Evolutionary conservation across 2,888 invertebrate species (phyloP).

Genomic region (Ectemnius cavifrons): DNA sequence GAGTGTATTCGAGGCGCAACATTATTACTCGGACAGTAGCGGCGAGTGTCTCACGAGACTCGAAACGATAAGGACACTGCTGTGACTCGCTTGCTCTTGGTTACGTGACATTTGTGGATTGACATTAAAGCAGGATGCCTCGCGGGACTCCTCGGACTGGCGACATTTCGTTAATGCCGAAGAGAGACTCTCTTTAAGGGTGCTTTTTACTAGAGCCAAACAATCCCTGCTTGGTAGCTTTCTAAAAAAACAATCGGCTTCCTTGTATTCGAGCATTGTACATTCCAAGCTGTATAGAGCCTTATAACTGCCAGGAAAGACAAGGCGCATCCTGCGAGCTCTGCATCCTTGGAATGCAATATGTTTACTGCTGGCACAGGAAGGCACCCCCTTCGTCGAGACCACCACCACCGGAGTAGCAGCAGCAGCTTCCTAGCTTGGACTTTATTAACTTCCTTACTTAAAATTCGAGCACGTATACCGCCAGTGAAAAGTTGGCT

Average conservation of each 20-base stretch:
- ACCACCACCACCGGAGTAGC: not conserved
- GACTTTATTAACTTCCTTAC: slow-evolving; percentile 10
- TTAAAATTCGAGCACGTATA: slow-evolving; percentile 10
- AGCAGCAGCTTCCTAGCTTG: not conserved
- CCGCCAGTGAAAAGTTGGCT: slow-evolving; percentile 3
- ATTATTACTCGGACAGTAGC: slow-evolving; percentile 43
- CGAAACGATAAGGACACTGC: slow-evolving; percentile 57
- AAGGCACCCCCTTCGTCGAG: not conserved
- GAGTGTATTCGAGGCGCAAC: slow-evolving; percentile 54
- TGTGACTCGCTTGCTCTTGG: slow-evolving; percentile 43
- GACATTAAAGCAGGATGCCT: slow-evolving; percentile 70
- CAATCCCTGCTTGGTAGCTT: too few species aligned
- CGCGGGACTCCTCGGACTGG: slow-evolving; percentile 46
- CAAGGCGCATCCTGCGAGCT: not conserved
- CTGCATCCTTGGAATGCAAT: slow-evolving; percentile 1
- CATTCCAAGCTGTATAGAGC: slow-evolving; percentile 18
- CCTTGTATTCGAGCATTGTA: not conserved
- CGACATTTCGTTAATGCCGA: slow-evolving; percentile 74
- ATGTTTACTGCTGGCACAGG: not conserved
- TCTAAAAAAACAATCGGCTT: too few species aligned
- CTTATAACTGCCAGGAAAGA: slow-evolving; percentile 14
- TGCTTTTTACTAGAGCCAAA: slow-evolving; percentile 66
- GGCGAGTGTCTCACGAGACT: slow-evolving; percentile 39
- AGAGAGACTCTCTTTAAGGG: slow-evolving; percentile 65
- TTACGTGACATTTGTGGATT: slow-evolving; percentile 75